Evolutionary conservation across 2,113 vertebrate genomes (phyloP).

Genomic region (Heptranchias perlo): DNA sequence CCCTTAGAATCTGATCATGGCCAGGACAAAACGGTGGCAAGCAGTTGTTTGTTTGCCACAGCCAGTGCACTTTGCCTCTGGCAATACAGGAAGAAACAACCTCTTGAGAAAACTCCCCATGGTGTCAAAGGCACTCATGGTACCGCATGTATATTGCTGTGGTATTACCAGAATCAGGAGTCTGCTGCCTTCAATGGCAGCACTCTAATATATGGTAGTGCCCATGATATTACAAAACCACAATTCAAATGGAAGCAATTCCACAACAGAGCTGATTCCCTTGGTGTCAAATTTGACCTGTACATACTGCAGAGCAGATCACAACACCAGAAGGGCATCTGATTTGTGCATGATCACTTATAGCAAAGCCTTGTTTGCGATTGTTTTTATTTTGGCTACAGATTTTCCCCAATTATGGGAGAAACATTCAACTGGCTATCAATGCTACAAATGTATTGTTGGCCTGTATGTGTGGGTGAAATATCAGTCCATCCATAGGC

Average conservation of each 20-base stretch:
- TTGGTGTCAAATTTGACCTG: not conserved
- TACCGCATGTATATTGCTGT: not conserved
- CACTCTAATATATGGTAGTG: not conserved
- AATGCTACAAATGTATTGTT: not conserved
- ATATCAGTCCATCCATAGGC: not conserved
- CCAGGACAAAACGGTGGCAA: not conserved
- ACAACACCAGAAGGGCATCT: not conserved
- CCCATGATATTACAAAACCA: not conserved
- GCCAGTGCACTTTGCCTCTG: not conserved
- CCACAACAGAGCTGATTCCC: not conserved
- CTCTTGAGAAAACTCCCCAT: not conserved
- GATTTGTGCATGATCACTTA: not conserved
- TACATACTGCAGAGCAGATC: not conserved
- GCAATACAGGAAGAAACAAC: not conserved
- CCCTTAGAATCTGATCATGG: not conserved
- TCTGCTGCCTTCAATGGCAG: not conserved
- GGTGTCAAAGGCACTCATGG: not conserved
- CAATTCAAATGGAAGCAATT: not conserved
- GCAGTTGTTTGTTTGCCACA: not conserved
- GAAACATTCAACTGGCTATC: not conserved
- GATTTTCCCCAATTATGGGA: not conserved
- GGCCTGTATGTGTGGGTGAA: not conserved
- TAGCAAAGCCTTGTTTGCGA: not conserved
- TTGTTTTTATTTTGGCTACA: not conserved
- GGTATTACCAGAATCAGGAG: not conserved